These are phyloP conservation scores for Stenopsyche tienmushanensis DNA, from an alignment of 1,140 invertebrate species.

Conservation along the genomic window DNA sequence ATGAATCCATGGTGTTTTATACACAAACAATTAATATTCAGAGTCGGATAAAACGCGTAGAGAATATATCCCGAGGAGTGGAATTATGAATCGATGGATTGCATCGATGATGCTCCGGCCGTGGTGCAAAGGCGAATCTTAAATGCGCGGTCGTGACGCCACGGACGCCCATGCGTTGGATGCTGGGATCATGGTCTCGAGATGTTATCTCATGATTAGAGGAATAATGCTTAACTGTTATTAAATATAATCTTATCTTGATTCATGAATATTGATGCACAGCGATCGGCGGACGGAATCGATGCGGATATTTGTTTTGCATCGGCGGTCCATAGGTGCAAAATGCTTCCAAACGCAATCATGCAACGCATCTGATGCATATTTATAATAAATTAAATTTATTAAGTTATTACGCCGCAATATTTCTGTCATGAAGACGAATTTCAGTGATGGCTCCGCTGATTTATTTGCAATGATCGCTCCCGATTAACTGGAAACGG, in stretches of 20 bases:
- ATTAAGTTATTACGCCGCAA: too few species aligned
- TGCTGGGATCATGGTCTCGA: slow-evolving; percentile 7
- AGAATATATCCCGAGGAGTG: slow-evolving; percentile 4
- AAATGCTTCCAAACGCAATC: neutral
- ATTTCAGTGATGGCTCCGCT: too few species aligned
- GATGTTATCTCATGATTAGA: slow-evolving; percentile 35
- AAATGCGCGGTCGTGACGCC: slow-evolving; percentile 23
- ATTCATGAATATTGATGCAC: slow-evolving; percentile 37
- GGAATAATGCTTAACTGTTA: slow-evolving; percentile 38
- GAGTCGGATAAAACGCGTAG: slow-evolving; percentile 6
- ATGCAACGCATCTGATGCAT: neutral
- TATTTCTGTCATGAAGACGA: too few species aligned
- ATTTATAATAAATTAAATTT: too few species aligned
- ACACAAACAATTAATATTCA: slow-evolving; percentile 16
- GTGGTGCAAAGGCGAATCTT: neutral
- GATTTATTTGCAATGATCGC: too few species aligned
- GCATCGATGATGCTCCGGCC: neutral
- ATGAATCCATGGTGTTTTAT: too few species aligned
- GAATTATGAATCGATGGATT: slow-evolving; percentile 11
- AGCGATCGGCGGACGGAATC: neutral
- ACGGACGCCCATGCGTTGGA: slow-evolving; percentile 22
- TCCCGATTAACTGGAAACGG: too few species aligned
- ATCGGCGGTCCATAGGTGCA: neutral
- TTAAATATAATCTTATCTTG: slow-evolving; percentile 39
- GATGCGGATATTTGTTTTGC: slow-evolving; percentile 2